Evolutionary conservation across 2,797 vertebrate genomes (phyloP).

Genomic region (Eulemur coronatus): DNA sequence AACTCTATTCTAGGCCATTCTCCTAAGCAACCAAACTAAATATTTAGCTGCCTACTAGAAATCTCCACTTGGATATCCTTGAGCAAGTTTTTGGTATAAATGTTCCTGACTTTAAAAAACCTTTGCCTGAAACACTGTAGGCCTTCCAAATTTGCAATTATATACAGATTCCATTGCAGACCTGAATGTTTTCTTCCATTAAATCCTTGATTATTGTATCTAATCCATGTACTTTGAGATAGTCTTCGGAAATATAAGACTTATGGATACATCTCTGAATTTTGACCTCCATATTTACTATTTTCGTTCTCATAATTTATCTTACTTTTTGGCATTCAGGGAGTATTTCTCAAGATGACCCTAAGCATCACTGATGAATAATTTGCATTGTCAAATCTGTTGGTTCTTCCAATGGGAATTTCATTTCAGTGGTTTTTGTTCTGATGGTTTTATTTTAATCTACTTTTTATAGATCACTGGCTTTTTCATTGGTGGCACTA

Average conservation of each 20-base stretch:
- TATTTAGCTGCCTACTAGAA: not conserved
- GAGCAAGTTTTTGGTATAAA: slow-evolving; percentile 3
- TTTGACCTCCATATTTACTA: not conserved
- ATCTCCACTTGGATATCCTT: not conserved
- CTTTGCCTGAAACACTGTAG: not conserved
- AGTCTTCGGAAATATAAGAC: not conserved
- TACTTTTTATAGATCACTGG: not conserved
- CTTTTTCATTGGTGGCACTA: not conserved
- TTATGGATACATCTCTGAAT: not conserved
- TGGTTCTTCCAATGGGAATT: not conserved
- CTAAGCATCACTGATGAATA: not conserved
- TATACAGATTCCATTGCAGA: not conserved
- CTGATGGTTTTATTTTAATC: not conserved
- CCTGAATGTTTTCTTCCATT: not conserved
- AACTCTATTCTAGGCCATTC: not conserved
- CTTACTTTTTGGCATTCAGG: not conserved
- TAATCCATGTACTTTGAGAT: not conserved
- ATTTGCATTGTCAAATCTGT: not conserved
- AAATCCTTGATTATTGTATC: not conserved
- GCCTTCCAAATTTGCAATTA: not conserved
- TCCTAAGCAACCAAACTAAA: slow-evolving; percentile 24
- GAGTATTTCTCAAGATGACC: not conserved
- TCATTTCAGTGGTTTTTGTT: not conserved
- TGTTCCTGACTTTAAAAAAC: slow-evolving; percentile 1
- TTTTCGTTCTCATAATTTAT: not conserved